These are phyloP conservation scores for Megathymus violae DNA, from an alignment of 1,140 invertebrate genomes.

Conservation along the genomic window DNA sequence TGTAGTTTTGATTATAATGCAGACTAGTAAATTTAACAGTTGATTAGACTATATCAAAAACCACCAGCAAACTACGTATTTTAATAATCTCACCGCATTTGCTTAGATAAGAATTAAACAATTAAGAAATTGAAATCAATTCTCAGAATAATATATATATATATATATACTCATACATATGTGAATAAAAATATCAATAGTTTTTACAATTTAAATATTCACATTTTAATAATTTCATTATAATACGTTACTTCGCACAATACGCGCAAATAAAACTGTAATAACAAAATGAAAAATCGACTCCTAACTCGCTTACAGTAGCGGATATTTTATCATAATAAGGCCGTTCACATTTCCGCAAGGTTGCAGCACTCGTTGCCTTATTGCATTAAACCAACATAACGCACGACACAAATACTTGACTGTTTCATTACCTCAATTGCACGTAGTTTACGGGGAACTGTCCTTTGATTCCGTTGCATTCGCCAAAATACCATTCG, in stretches of 20 bases:
- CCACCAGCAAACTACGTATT: not conserved
- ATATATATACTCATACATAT: not conserved
- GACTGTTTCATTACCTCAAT: slow-evolving; percentile 55
- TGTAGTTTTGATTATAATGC: not conserved
- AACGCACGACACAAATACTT: slow-evolving; percentile 19
- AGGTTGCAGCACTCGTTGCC: slow-evolving; percentile 11
- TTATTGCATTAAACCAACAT: slow-evolving; percentile 20
- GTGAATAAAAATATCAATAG: not conserved
- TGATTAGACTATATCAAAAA: not conserved
- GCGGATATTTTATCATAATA: slow-evolving; percentile 11
- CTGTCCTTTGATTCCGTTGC: slow-evolving; percentile 87
- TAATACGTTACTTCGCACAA: not conserved
- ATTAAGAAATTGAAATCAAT: no score
- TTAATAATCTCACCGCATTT: not conserved
- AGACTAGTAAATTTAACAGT: not conserved
- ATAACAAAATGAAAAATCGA: not conserved
- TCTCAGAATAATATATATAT: no score
- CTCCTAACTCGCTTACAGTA: not conserved
- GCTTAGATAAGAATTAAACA: no score
- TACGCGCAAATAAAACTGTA: no score
- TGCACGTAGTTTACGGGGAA: slow-evolving; percentile 93
- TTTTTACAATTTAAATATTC: not conserved
- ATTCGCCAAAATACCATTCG: slow-evolving; percentile 93
- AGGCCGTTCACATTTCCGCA: slow-evolving; percentile 25
- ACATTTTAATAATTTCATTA: not conserved